Base-by-base conservation (phyloP, 2,888 invertebrate genomes). In the Automeris io region DNA sequence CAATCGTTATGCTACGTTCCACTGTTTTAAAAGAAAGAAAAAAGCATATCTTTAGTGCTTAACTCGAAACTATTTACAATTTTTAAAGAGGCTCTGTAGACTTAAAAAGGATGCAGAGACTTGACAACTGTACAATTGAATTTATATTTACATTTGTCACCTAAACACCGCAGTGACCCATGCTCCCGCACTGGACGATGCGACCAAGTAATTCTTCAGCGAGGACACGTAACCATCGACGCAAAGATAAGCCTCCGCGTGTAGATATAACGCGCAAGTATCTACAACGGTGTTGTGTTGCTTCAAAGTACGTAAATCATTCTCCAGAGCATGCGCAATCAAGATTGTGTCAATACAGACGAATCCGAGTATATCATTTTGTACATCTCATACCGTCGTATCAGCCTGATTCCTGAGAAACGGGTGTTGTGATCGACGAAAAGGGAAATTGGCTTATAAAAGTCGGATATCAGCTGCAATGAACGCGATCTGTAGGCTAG, bases 381-480 rank as follows among this genome's bases (percentile, higher is more conserved):
- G 98, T 33, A 97, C 95, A 62, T 95, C 92, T 47, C 83, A 72
- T 34, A 97, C 80, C 37, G 90, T 91, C 76, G 92, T 93, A 18
- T 89, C 88, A 56, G 79, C 61, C 71, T 94, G 48, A 99, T 93
- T 39, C 99, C 99, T 61, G 97, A 98, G 88, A 95, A 99, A 41
- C 96, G 90, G 2, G 98, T 98, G 70, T 99, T 99, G 70, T 94
- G 95, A 73, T 99, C 99, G 26, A 99, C 88, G 39, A 99, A 91
- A 46, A 91, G 90, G 47, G 90, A 89, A 57, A 91, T 91, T 2
- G 99, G 98, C 54, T 90, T 95, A 95, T 8, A 96, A 92, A 18
- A 93, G 75, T 32, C 90, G 87, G 3, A 94, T 61, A 94, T 91
- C 91, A 19, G 90, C 77, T 22, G 89, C 89, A 38, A 98, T 91